A percentile compares a stretch with the other conserved stretches of the same genome.
phyloP scores from a whole-genome alignment of 2,888 invertebrate species.

The Xestia ashworthii region DNA sequence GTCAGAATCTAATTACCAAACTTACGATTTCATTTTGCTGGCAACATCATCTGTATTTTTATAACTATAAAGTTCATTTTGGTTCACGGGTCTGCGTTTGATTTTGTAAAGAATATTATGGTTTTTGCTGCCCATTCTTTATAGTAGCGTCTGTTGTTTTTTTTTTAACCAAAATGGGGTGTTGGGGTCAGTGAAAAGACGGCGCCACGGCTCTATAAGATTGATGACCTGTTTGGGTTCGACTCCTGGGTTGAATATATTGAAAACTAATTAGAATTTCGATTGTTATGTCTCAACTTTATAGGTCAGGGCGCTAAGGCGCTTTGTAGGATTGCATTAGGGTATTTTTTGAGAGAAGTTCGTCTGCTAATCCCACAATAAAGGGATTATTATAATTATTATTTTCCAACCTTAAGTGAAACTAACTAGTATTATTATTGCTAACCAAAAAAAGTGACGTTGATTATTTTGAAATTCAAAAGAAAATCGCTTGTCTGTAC shows the following conservation, averaged over 20 bases:
- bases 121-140: conserved; percentile 86
- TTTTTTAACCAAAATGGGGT: conserved; percentile 80
- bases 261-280: conserved; percentile 78
- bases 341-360: neutral
- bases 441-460: neutral
- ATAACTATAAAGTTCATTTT: conserved; percentile 67
- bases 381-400: neutral
- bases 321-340: conserved; percentile 23
- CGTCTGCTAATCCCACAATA: conserved; percentile 8
- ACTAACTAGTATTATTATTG: neutral
- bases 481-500: too few species aligned
- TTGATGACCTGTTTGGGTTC: conserved; percentile 83
- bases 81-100: conserved; percentile 39
- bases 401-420: neutral
- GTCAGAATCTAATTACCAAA: conserved; percentile 89
- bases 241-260: conserved; percentile 78
- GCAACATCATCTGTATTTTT: conserved; percentile 59
- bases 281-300: conserved; percentile 67
- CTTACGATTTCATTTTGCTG: conserved; percentile 65
- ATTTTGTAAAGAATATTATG: conserved; percentile 70
- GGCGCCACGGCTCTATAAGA: conserved; percentile 83
- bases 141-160: conserved; percentile 80
- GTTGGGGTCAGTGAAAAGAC: conserved; percentile 85
- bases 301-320: conserved; percentile 36
- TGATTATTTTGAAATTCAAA: too few species aligned